Evolutionary conservation across 2,888 invertebrate species (phyloP).

Genomic region (Ephialtes manifestator): DNA sequence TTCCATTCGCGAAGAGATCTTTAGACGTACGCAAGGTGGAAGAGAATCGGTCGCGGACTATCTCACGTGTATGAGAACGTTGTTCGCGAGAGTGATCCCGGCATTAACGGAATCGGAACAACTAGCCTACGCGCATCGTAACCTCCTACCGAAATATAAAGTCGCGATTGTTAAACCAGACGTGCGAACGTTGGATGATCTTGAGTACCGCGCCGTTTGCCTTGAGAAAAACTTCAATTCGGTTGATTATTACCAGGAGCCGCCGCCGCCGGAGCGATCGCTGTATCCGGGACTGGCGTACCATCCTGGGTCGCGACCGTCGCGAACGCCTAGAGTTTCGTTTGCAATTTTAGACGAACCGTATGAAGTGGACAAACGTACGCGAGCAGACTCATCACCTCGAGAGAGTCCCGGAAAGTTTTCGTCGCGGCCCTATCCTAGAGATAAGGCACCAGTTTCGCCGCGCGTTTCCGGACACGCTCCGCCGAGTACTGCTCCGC

Average conservation of each 20-base stretch:
- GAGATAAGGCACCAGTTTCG: no score
- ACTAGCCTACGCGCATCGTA: background rate
- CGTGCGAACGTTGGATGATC: background rate
- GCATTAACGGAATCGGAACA: background rate
- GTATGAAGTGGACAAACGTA: no score
- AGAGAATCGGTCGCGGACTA: background rate
- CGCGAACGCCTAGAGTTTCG: background rate
- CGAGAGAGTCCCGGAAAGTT: no score
- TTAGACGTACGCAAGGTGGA: no score
- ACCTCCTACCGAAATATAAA: background rate
- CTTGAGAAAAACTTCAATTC: background rate
- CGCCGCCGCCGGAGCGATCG: background rate
- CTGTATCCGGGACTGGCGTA: background rate
- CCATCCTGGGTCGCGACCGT: background rate
- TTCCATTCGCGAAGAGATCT: no score
- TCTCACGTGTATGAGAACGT: background rate
- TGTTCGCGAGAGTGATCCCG: background rate
- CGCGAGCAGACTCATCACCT: no score
- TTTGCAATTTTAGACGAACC: no score
- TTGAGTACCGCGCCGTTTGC: background rate
- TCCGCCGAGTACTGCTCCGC: no score
- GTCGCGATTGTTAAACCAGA: background rate
- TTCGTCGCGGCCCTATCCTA: no score
- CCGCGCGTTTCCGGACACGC: no score
- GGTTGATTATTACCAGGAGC: background rate